Evolutionary conservation across 2,797 vertebrate genomes (phyloP), one percentile per base, ranked within the genome.

Genomic region (Falco concolor): DNA sequence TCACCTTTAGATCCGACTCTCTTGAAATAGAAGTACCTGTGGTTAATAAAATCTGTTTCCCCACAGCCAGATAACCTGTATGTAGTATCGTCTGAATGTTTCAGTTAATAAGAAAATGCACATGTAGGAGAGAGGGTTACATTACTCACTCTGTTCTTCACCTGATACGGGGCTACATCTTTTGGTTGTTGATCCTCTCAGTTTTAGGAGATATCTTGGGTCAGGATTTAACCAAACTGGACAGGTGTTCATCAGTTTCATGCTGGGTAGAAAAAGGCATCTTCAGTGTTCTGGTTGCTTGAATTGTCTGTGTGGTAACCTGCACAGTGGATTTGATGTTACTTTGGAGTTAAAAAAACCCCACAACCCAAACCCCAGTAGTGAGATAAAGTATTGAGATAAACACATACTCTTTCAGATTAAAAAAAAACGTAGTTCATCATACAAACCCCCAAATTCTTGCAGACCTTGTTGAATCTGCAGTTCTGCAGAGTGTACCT

Each of bases 151-250:
- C 19, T 60, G 30, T 18, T 45, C 38, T 75, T 78, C 0, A 2
- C 28, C 52, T 53, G 42, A 10, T 4, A 27, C 4, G 23, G 42
- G 45, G 23, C 42, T 57, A 20, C 28, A 19, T 40, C 56, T 64
- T 65, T 25, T 3, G 1, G 38, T 61, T 5, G 0, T 4, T 7
- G 40, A 44, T 20, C 27, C 21, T 42, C 38, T 65, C 56, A 5
- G 23, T 34, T 76, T 47, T 65, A 42, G 34, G 32, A 84, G 12
- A 8, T 16, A 8, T 77, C 47, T 60, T 57, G 3, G 6, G 9
- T 89, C n/a, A 63, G 36, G 49, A 17, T 75, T 87, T 81, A 68
- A 69, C 38, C 72, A 49, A 65, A 63, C 42, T 12, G 38, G 72
- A 36, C 13, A 59, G 20, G 34, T 2, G 13, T 49, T 44, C 6